Base-by-base conservation (phyloP, 2,113 vertebrate species). In the Tonatia bakeri region DNA sequence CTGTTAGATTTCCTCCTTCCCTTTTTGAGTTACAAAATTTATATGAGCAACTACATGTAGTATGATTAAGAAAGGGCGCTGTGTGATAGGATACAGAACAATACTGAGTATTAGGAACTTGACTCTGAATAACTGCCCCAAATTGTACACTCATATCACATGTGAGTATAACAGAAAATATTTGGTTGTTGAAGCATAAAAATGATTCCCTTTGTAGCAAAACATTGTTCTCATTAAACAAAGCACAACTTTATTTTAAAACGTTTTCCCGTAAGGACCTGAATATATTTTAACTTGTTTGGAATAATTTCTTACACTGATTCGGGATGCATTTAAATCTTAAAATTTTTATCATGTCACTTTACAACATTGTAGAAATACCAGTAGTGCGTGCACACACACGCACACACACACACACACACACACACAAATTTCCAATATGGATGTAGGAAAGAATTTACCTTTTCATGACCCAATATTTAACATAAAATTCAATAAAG, bases 11-110 rank as follows among this genome's bases (percentile, higher is more conserved):
- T 98, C 97, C 96, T 96, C 47, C 96, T 96, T 98, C 96, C 96
- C 94, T 97, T 95, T 95, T 90, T 96, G 94, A 98, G 97, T 98
- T 98, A 97, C 5, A 98, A 98, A 98, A 98, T 98, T 98, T 98
- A 97, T 98, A 98, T 98, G 97, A 98, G 96, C 95, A 98, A 94
- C 97, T 97, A 87, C 92, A 94, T 95, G 87, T 59, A 97, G 92
- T 94, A 94, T 97, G 98, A 97, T 97, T 98, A 98, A 96, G 97
- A 98, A 97, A 98, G 96, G 97, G 95, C 84, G 59, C 31, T 1
- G 89, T 94, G 92, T 95, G 97, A 94, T 94, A 94, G 86, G 86
- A 89, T 93, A 94, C 94, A 95, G 95, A 97, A 94, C 96, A 96
- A 96, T 89, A 81, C 83, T 50, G 96, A 94, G 59, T 96, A 97